Conservation (phyloP, 2,797 vertebrate genomes). For the Pseudocheirus occidentalis region DNA sequence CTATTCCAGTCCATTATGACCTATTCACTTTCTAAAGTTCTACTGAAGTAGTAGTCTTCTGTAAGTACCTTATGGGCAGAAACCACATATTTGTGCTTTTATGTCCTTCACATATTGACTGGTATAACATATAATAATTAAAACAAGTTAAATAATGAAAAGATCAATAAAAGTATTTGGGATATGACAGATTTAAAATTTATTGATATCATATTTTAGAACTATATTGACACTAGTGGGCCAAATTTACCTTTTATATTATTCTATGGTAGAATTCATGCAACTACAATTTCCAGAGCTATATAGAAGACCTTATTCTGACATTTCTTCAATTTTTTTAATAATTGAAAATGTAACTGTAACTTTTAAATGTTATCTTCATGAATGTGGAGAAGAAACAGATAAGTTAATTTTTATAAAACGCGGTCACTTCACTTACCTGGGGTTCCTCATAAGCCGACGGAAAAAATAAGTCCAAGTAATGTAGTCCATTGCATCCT, state of each 20-base stretch:
- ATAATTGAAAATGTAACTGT: constrained; percentile 29
- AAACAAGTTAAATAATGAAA: constrained; percentile 27
- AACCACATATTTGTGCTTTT: background rate
- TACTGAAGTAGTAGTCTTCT: background rate
- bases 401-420: background rate
- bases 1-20: background rate
- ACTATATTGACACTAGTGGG: background rate
- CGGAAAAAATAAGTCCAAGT: constrained; percentile 99
- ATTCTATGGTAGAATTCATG: constrained; percentile 40
- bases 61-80: background rate
- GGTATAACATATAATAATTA: constrained; percentile 14
- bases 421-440: constrained; percentile 83
- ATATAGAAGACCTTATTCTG: constrained; percentile 36
- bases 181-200: constrained; percentile 19
- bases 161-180: background rate
- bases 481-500: constrained; percentile 99
- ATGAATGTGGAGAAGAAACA: background rate
- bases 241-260: background rate
- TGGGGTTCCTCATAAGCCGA: constrained; percentile 98
- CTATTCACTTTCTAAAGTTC: background rate
- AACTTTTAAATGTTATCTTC: background rate
- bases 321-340: background rate
- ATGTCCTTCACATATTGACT: background rate
- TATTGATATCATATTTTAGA: constrained; percentile 29
- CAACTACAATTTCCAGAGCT: background rate